These are phyloP conservation scores for Pseudotriccus pelzelni DNA, from an alignment of 2,797 vertebrate species.

Conservation along the genomic window DNA sequence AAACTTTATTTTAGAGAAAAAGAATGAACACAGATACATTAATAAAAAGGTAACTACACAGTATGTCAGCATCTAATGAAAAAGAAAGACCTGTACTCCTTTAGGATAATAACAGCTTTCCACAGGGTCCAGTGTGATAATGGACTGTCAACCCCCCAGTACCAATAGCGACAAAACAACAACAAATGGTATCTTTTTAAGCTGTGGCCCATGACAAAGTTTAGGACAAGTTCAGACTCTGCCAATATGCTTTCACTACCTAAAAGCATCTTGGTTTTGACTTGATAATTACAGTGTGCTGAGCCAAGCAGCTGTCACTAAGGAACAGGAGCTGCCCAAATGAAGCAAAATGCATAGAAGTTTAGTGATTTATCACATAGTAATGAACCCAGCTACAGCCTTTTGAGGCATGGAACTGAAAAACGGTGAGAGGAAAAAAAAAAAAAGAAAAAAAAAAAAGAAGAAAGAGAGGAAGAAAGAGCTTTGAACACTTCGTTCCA, in stretches of 20 bases:
- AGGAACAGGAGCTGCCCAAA: constrained; percentile 13
- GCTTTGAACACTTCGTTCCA: constrained; percentile 52
- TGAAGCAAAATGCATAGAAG: neutral
- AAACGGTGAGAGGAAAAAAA: neutral
- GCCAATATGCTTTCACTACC: neutral
- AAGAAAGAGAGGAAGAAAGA: neutral
- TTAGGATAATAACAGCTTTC: neutral
- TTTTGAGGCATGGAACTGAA: constrained; percentile 13
- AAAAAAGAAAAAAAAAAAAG: too few relatives aligned
- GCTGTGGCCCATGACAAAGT: neutral
- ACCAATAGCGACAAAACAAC: neutral
- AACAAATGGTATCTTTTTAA: neutral
- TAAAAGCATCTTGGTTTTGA: constrained; percentile 22
- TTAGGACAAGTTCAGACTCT: neutral
- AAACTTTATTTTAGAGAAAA: constrained; percentile 22
- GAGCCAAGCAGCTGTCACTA: constrained; percentile 53
- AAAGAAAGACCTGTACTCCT: neutral
- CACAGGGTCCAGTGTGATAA: neutral
- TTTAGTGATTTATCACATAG: constrained; percentile 18
- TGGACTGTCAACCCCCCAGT: neutral
- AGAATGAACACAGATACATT: neutral
- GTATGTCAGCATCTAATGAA: neutral
- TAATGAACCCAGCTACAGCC: constrained; percentile 10
- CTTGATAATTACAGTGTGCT: constrained; percentile 2
- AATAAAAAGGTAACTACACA: neutral